Evolutionary conservation across 2,888 invertebrate genomes (phyloP), one percentile per base, ranked within the genome.

Genomic region (Parascotia fuliginaria): DNA sequence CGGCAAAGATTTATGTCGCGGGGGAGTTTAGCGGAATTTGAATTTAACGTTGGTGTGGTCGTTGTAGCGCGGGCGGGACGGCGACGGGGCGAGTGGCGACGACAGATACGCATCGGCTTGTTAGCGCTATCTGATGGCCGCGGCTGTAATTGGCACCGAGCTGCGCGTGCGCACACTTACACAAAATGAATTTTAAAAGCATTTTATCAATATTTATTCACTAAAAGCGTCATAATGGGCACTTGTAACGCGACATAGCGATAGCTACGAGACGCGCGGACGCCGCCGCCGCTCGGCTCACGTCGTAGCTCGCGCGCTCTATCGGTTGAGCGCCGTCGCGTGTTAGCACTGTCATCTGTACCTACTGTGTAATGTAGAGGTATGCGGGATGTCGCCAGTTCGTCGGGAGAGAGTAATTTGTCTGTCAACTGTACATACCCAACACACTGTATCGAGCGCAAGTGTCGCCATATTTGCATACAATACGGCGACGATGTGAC

Each of bases 91-190:
- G 60, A 64, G 66, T 54, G 59, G 59, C 50, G 65, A 68, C 65
- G 70, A 64, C 62, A 73, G 90, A 90, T 90, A 90, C 83, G 81
- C 85, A 91, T 91, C 91, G 87, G 68, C 89, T 91, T 88, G 91
- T 91, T 91, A 90, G 87, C 82, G 85, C 73, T 89, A 91, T 91
- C 91, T 77, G 90, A 89, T 89, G 86, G 78, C 75, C 83, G 83
- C 73, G 73, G 81, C 83, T 81, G 91, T 91, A 91, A 91, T 91
- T 91, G 90, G 90, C 91, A 82, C 87, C 77, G 77, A 65, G 74
- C 75, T 65, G 80, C 75, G 78, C 79, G 75, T 77, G 78, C 77
- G 74, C 75, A 62, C 71, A 67, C 58, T 64, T 60, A 73, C 75
- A 76, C 66, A 70, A 63, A 61, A 70, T 73, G 72, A 73, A 77